A percentile compares a stretch with the other conserved stretches of the same genome.
These are phyloP conservation scores for Agelastica alni DNA, from an alignment of 2,888 invertebrate species.

Conservation along the genomic window DNA sequence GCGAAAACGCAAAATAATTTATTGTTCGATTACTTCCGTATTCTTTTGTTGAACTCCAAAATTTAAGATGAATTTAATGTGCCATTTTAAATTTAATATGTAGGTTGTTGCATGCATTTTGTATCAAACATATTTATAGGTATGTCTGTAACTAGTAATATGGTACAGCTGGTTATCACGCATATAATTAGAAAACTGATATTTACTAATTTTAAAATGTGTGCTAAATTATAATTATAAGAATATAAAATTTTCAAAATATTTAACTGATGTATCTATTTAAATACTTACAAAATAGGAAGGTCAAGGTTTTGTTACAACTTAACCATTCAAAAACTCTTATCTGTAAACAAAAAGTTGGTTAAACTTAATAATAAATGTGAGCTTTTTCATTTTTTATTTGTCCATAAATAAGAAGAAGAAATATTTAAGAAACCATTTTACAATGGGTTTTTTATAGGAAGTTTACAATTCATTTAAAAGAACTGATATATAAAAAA, in stretches of 20 bases:
- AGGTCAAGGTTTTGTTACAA: background rate
- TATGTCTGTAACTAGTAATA: too few relatives aligned
- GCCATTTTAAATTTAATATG: background rate
- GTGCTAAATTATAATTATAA: background rate
- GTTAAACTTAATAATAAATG: too few relatives aligned
- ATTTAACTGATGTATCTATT: background rate
- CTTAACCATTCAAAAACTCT: too few relatives aligned
- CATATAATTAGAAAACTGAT: background rate
- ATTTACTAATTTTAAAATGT: background rate
- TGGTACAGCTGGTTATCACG: background rate
- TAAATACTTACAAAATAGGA: background rate
- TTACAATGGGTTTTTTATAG: too few relatives aligned
- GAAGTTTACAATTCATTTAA: too few relatives aligned
- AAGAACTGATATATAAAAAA: too few relatives aligned
- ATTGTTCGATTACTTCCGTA: constrained; percentile 24
- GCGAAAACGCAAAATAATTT: constrained; percentile 33
- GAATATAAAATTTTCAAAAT: background rate
- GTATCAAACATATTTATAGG: too few relatives aligned
- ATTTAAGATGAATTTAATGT: background rate
- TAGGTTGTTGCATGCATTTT: background rate
- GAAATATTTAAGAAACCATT: too few relatives aligned
- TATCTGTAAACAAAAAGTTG: too few relatives aligned
- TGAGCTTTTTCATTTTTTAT: too few relatives aligned
- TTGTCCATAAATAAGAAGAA: too few relatives aligned
- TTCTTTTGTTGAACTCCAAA: constrained; percentile 2